Conservation (phyloP, 2,888 invertebrate genomes). For the Heteromurus nitidus region DNA sequence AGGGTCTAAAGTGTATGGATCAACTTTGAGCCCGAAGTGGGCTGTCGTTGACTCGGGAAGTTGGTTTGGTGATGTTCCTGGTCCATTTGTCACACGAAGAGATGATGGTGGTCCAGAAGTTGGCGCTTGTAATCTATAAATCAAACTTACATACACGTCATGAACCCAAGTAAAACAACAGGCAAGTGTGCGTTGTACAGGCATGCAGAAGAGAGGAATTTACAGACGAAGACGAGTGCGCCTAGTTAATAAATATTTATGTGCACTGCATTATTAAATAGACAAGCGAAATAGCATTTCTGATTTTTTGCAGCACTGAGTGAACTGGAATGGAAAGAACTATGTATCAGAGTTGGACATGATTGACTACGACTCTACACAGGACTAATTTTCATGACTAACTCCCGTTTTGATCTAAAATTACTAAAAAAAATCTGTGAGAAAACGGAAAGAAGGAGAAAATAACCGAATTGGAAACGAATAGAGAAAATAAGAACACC, state of each 20-base stretch:
- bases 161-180: slow-evolving; percentile 56
- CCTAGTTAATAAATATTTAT: not conserved
- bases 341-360: not conserved
- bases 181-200: slow-evolving; percentile 51
- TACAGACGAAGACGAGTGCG: slow-evolving; percentile 23
- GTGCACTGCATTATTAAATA: slow-evolving; percentile 9
- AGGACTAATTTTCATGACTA: not conserved
- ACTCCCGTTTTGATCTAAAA: not conserved
- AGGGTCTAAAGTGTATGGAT: slow-evolving; percentile 71
- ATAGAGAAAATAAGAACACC: slow-evolving; percentile 44
- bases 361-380: not conserved
- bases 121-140: slow-evolving; percentile 71
- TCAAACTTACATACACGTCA: slow-evolving; percentile 67
- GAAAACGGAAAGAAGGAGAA: slow-evolving; percentile 21
- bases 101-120: slow-evolving; percentile 51
- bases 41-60: slow-evolving; percentile 73
- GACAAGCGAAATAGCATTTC: not conserved
- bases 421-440: not conserved
- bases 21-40: slow-evolving; percentile 72
- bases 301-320: slow-evolving; percentile 32
- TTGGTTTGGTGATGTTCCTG: slow-evolving; percentile 67
- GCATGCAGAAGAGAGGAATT: slow-evolving; percentile 47
- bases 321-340: slow-evolving; percentile 9
- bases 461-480: slow-evolving; percentile 28
- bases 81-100: slow-evolving; percentile 63